phyloP scores from a whole-genome alignment of 2,797 vertebrate genomes.

The Octomys mimax region DNA sequence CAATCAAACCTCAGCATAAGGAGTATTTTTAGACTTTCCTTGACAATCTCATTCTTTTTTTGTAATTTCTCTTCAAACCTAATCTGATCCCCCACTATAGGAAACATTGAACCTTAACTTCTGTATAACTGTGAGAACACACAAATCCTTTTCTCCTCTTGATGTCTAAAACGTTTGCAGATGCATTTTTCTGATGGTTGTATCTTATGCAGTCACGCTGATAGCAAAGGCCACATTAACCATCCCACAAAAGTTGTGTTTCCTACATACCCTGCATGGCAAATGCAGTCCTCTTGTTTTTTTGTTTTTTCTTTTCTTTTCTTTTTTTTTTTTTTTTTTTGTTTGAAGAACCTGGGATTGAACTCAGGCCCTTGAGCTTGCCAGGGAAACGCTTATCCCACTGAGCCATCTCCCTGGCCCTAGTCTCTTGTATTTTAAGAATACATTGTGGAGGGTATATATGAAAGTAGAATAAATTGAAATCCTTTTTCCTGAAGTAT shows the following conservation, averaged over 20 bases:
- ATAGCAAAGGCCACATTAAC: background rate
- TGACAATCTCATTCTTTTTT: background rate
- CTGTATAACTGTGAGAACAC: background rate
- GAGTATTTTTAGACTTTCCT: background rate
- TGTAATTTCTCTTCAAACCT: background rate
- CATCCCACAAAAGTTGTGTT: too few relatives aligned
- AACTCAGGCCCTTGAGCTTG: too few relatives aligned
- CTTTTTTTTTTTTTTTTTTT: too few relatives aligned
- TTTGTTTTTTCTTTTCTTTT: too few relatives aligned
- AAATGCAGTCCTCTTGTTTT: background rate
- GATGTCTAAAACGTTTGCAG: background rate
- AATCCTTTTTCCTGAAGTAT: background rate
- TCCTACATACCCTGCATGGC: background rate
- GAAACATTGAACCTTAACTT: background rate
- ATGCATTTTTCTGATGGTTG: background rate
- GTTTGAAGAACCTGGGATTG: too few relatives aligned
- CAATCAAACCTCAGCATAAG: background rate
- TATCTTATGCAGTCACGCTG: background rate
- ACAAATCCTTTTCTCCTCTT: background rate
- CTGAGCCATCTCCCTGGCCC: too few relatives aligned
- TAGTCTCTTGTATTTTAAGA: background rate
- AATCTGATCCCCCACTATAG: rapidly evolving
- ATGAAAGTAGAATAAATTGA: background rate
- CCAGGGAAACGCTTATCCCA: too few relatives aligned
- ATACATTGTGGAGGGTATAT: background rate